Conservation (phyloP, 2,797 vertebrate species). For the Lepus oiostolus region DNA sequence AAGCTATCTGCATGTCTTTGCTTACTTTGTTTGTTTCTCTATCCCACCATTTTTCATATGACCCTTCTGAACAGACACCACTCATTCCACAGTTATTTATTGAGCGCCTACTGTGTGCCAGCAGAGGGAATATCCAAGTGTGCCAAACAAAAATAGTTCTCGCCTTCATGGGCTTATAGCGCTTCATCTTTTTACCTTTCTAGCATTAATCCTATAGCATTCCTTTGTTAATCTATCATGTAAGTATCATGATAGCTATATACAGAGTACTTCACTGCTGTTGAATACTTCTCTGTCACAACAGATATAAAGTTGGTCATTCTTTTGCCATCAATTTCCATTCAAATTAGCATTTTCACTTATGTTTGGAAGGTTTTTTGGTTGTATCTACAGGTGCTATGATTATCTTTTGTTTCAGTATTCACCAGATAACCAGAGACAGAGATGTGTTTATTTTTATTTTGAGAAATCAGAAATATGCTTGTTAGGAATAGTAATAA, state of each 20-base stretch:
- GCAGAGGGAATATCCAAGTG: background rate
- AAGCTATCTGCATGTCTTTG: background rate
- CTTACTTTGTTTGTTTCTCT: background rate
- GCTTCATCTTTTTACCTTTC: background rate
- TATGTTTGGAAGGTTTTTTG: background rate
- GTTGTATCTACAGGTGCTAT: background rate
- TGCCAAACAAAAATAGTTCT: background rate
- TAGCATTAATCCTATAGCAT: background rate
- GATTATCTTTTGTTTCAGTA: background rate
- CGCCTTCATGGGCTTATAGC: background rate
- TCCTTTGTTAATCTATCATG: slow-evolving; percentile 10
- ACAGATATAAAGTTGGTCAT: background rate
- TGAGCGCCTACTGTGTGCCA: background rate
- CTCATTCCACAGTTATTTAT: background rate
- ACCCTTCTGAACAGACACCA: background rate
- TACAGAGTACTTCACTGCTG: background rate
- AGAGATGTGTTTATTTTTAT: background rate
- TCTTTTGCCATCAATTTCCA: background rate
- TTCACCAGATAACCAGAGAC: background rate
- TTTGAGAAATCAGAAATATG: slow-evolving; percentile 13
- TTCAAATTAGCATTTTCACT: background rate
- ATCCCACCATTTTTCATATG: slow-evolving; percentile 18
- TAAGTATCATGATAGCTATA: background rate
- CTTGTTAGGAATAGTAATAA: background rate
- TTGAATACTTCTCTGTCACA: background rate